Conservation (phyloP, 1,140 invertebrate species). For the Sycophaga agraensis region DNA sequence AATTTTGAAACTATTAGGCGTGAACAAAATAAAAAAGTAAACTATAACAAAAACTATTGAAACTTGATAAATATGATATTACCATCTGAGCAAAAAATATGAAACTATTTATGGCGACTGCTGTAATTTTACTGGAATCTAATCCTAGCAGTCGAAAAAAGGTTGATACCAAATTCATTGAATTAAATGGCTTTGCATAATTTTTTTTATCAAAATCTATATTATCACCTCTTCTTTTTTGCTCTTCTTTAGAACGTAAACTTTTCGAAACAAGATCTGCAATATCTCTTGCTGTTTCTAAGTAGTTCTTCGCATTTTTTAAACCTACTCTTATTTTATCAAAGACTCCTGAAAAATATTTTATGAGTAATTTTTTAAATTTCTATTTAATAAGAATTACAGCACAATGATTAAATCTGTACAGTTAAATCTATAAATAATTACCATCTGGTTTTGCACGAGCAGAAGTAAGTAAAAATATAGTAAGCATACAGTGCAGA, state of each 20-base stretch:
- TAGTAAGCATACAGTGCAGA: not conserved
- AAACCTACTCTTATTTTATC: slow-evolving; percentile 65
- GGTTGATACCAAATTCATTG: slow-evolving; percentile 59
- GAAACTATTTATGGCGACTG: slow-evolving; percentile 76
- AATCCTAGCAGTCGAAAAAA: slow-evolving; percentile 73
- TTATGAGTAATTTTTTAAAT: too few species aligned
- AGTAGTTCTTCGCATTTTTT: slow-evolving; percentile 63
- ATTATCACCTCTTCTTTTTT: slow-evolving; percentile 31
- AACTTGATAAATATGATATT: slow-evolving; percentile 30
- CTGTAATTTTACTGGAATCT: slow-evolving; percentile 72
- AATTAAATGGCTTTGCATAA: slow-evolving; percentile 30
- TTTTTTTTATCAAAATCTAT: slow-evolving; percentile 20
- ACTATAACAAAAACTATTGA: too few species aligned
- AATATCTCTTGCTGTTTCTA: slow-evolving; percentile 50
- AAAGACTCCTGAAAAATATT: slow-evolving; percentile 42
- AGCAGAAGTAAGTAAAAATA: not conserved
- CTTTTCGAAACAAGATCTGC: slow-evolving; percentile 50
- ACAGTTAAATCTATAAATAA: too few species aligned
- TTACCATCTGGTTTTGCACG: not conserved
- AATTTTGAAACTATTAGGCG: too few species aligned
- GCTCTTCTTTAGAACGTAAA: slow-evolving; percentile 33
- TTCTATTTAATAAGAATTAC: too few species aligned
- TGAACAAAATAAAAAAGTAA: too few species aligned
- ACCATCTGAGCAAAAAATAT: slow-evolving; percentile 84
- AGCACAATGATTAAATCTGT: too few species aligned